These are phyloP conservation scores for Nanorana parkeri DNA, from an alignment of 2,113 vertebrate species.

Conservation along the genomic window DNA sequence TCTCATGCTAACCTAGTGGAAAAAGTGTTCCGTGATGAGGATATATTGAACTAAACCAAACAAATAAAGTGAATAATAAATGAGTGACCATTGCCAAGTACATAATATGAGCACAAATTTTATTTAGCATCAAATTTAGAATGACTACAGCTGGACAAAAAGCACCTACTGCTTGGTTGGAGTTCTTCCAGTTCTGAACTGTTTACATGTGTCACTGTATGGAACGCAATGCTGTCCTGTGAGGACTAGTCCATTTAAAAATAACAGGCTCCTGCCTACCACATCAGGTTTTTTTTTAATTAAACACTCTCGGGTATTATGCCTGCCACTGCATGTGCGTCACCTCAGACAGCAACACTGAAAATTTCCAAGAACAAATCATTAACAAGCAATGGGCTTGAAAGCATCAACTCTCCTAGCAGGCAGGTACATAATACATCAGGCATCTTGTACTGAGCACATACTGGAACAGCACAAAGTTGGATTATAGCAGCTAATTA, in stretches of 20 bases:
- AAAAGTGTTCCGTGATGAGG: no score
- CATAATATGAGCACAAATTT: neutral
- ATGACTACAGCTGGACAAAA: conserved; percentile 10
- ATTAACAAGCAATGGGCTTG: conserved; percentile 15
- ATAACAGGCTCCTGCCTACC: conserved; percentile 40
- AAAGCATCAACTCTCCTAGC: conserved; percentile 30
- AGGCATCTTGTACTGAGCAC: neutral
- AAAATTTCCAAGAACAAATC: conserved; percentile 54
- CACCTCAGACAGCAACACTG: conserved; percentile 27
- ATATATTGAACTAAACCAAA: no score
- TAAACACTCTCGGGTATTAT: conserved; percentile 45
- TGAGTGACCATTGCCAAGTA: neutral
- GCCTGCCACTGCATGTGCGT: conserved; percentile 52
- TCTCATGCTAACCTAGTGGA: no score
- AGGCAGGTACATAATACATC: neutral
- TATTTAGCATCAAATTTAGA: neutral
- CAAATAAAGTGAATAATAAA: neutral
- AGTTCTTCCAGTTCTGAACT: conserved; percentile 4
- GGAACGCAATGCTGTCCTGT: conserved; percentile 21
- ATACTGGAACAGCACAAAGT: no score
- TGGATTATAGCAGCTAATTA: neutral
- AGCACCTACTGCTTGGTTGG: conserved; percentile 15
- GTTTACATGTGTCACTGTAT: conserved; percentile 36
- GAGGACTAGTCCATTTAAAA: conserved; percentile 17
- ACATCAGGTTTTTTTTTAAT: conserved; percentile 40